Base-by-base conservation (phyloP, 2,113 vertebrate species). In the Pristiophorus japonicus region DNA sequence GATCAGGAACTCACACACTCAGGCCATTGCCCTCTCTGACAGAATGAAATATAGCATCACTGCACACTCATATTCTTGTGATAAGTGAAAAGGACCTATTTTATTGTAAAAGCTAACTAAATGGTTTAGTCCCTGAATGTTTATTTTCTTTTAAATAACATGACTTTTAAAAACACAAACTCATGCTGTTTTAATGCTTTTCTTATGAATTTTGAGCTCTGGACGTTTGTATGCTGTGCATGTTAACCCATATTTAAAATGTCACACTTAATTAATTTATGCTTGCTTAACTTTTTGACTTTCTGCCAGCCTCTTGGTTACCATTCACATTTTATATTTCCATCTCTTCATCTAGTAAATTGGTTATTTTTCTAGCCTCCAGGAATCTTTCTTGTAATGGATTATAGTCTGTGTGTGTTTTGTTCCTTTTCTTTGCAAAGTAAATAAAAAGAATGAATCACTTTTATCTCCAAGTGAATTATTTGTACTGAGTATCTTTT, bases 371-470 rank as follows among this genome's bases (percentile, higher is more conserved):
- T 38, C n/a, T 92, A 63, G 59, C 88, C 59, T 92, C 62, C 18
- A 63, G 55, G 59, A 63, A 22, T 38, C 88, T 92, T 63, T 38
- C 88, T 92, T 63, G 38, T 63, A 92, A 65, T 63, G 18, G 88
- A 38, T 92, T 92, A 91, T 63, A 38, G 88, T 92, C 14, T 92
- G 7, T 55, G 22, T 59, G 59, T 70, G 20, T 90, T 30, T 90
- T 55, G 45, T 27, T 30, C 51, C 51, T 30, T 12, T 55, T 87
- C 7, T 34, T 63, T 63, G 88, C 55, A 92, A 63, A 63, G 22
- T 63, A 65, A 92, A 92, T 92, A 92, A 63, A 65, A 90, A 34
- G 87, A 90, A 92, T 92, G 59, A 92, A 63, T 92, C 88, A 90
- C 59, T 65, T 92, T 2, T n/a, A 38, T 62, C n/a, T 63, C 34